These are phyloP conservation scores for Dipodomys stephensi DNA, from an alignment of 2,113 vertebrate species.

Conservation along the genomic window DNA sequence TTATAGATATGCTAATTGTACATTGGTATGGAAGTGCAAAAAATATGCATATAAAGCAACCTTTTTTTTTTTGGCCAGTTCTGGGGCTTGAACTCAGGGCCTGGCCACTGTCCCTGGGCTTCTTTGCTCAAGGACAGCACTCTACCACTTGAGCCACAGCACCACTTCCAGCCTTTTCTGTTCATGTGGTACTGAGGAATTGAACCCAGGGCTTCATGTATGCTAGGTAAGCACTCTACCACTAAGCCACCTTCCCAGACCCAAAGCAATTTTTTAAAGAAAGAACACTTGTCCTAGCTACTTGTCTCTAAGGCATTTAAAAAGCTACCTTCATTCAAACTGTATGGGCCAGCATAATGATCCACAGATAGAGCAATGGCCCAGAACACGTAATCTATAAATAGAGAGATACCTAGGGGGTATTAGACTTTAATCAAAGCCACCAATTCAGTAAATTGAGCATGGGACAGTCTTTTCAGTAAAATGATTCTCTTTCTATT, in stretches of 20 bases:
- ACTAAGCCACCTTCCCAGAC: neutral
- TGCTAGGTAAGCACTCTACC: no score
- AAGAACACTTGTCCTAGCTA: neutral
- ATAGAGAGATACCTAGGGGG: neutral
- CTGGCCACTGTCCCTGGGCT: no score
- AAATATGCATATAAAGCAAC: neutral
- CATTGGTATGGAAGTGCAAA: conserved; percentile 42
- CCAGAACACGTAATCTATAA: neutral
- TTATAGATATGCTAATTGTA: conserved; percentile 1
- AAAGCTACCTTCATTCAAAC: neutral
- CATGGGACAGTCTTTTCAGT: neutral
- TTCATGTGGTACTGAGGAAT: no score
- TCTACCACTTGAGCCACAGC: no score
- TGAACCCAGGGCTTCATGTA: no score
- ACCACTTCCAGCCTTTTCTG: no score
- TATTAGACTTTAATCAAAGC: conserved; percentile 21
- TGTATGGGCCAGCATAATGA: neutral
- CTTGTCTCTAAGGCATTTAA: conserved; percentile 30
- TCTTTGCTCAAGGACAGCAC: no score
- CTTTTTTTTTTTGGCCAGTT: neutral
- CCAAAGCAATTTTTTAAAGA: conserved; percentile 2
- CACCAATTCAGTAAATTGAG: neutral
- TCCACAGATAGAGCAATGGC: neutral
- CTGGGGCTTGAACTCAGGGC: no score
- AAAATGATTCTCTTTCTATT: neutral